Percentiles rank a stretch among this genome's conserved stretches.
These are phyloP conservation scores for Pristionchus japonicus DNA, from an alignment of 2,888 invertebrate species.

Conservation along the genomic window DNA sequence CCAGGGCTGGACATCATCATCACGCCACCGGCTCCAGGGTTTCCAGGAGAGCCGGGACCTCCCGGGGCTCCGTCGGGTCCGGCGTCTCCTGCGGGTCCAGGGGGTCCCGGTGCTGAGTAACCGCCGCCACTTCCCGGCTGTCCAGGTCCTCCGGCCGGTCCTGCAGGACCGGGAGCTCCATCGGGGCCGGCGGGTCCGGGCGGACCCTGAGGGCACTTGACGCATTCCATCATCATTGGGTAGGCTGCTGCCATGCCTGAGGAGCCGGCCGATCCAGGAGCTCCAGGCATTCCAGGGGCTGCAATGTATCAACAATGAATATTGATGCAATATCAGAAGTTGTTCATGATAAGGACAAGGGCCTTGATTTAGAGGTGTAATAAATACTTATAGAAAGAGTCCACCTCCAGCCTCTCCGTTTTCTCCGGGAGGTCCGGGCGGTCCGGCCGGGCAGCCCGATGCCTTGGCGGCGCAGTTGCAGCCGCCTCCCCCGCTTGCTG, in stretches of 20 bases:
- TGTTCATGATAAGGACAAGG: neutral
- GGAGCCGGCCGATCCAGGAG: constrained; percentile 36
- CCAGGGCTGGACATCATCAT: constrained; percentile 24
- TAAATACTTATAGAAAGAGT: neutral
- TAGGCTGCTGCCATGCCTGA: constrained; percentile 36
- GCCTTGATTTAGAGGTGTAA: neutral
- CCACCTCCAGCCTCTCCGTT: constrained; percentile 15
- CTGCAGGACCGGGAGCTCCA: neutral
- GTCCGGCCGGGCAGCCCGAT: constrained; percentile 29
- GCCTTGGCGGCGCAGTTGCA: neutral
- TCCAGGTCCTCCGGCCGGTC: constrained; percentile 14
- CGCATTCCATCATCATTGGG: constrained; percentile 44
- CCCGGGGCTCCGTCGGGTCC: too few species aligned
- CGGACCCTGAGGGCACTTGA: constrained; percentile 43
- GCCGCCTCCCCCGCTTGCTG: neutral
- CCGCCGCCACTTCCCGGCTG: neutral
- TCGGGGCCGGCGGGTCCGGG: constrained; percentile 37
- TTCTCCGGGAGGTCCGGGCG: constrained; percentile 43
- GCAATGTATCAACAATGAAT: neutral
- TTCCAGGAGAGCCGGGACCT: constrained; percentile 48
- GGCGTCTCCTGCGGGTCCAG: constrained; percentile 27
- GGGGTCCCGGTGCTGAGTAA: neutral
- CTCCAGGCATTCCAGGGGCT: constrained; percentile 36
- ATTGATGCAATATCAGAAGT: neutral
- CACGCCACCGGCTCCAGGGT: neutral